phyloP scores from a whole-genome alignment of 2,797 vertebrate genomes.

The Serranus cabrilla region DNA sequence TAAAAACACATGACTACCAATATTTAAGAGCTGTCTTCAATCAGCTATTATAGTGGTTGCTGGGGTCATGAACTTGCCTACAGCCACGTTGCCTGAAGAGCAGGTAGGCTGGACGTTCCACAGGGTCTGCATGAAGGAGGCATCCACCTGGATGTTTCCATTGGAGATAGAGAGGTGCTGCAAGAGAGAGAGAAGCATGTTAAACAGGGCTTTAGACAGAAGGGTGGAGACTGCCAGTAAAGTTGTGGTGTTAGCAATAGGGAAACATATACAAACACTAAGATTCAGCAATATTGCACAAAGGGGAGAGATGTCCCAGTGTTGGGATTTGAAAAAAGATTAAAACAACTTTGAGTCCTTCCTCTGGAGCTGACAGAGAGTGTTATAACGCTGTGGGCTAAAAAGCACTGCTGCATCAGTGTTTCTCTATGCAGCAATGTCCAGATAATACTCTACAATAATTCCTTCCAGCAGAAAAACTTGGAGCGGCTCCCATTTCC shows the following conservation, averaged over 20 bases:
- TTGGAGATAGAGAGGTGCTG: conserved; percentile 96
- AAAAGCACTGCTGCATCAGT: conserved; percentile 38
- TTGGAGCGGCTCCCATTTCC: conserved; percentile 40
- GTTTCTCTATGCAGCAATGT: conserved; percentile 30
- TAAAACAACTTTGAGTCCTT: conserved; percentile 30
- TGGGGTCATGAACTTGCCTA: conserved; percentile 86
- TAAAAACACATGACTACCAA: fast-evolving
- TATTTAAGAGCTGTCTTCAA: background rate
- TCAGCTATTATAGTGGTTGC: background rate
- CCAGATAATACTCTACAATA: conserved; percentile 39
- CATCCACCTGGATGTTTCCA: conserved; percentile 94
- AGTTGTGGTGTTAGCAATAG: background rate
- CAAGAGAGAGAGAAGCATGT: conserved; percentile 43
- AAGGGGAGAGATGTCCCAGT: conserved; percentile 2
- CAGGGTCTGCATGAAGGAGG: conserved; percentile 98
- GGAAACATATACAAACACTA: conserved; percentile 8
- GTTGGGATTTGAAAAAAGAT: conserved; percentile 39
- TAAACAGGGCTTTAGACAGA: conserved; percentile 4
- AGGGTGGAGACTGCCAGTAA: background rate
- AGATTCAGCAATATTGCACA: conserved; percentile 26
- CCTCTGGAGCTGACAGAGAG: conserved; percentile 37
- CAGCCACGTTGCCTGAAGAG: conserved; percentile 92
- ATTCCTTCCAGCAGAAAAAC: conserved; percentile 36
- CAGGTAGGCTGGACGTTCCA: conserved; percentile 98
- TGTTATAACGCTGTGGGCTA: conserved; percentile 15